Percentiles rank a stretch among this genome's conserved stretches.
phyloP scores from a whole-genome alignment of 2,113 vertebrate species.

The Pelmatolapia mariae region DNA sequence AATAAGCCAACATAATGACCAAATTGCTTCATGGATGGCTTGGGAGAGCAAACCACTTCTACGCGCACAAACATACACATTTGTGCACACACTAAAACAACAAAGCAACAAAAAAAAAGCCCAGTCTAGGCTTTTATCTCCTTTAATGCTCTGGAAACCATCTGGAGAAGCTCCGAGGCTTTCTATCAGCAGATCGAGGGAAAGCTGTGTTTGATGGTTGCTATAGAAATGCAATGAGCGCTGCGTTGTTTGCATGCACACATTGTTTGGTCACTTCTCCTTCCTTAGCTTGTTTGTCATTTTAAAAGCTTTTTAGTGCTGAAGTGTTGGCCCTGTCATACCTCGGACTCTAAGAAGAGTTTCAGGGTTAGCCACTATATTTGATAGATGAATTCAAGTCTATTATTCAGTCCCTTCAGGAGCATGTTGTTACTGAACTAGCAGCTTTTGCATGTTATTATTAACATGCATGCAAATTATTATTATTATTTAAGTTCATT shows the following conservation, averaged over 20 bases:
- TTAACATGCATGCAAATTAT: background rate
- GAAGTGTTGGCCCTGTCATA: background rate
- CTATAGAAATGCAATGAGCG: background rate
- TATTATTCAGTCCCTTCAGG: background rate
- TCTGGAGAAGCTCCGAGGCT: background rate
- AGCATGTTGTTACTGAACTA: background rate
- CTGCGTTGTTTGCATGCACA: background rate
- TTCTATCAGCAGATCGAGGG: background rate
- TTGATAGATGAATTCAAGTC: background rate
- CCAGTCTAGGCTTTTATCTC: slow-evolving; percentile 5
- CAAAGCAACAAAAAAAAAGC: background rate
- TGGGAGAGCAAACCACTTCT: background rate
- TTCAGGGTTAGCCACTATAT: background rate
- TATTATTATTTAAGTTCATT: background rate
- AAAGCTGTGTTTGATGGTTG: background rate
- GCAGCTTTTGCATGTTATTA: background rate
- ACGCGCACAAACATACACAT: background rate
- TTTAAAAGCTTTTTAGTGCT: background rate
- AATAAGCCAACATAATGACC: slow-evolving; percentile 18
- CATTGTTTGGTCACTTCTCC: background rate
- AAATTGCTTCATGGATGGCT: slow-evolving; percentile 17
- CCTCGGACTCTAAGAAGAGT: background rate
- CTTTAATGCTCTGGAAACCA: slow-evolving; percentile 10
- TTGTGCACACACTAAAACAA: background rate
- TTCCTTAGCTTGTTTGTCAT: background rate